Conservation (phyloP, 2,888 invertebrate genomes). For the Luperina nickerlii region DNA sequence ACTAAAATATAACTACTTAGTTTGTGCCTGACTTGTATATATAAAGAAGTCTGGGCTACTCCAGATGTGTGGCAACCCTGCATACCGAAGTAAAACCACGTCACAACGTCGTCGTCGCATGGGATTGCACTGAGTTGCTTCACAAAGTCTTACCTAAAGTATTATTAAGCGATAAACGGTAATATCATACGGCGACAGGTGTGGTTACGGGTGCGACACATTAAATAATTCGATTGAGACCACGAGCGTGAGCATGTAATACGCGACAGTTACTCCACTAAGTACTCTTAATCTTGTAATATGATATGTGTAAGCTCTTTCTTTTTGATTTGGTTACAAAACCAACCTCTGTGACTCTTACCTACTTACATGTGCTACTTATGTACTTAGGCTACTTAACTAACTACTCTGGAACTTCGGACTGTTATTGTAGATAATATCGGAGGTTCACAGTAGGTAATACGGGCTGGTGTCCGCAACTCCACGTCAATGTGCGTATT, state of each 20-base stretch:
- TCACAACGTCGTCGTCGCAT: slow-evolving; percentile 4
- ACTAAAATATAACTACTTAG: no score
- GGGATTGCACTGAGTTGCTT: slow-evolving; percentile 38
- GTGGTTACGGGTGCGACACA: slow-evolving; percentile 35
- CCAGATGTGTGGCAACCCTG: neutral
- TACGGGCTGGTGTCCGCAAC: no score
- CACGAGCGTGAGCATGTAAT: slow-evolving; percentile 40
- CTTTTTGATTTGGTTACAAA: slow-evolving; percentile 9
- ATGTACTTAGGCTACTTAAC: neutral
- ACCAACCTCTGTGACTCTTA: slow-evolving; percentile 9
- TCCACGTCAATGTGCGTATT: no score
- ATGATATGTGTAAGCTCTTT: slow-evolving; percentile 30
- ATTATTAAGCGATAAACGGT: slow-evolving; percentile 47
- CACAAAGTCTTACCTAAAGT: slow-evolving; percentile 31
- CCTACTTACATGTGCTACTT: neutral
- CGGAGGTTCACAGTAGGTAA: neutral
- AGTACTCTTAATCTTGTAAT: slow-evolving; percentile 24
- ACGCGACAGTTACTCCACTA: slow-evolving; percentile 26
- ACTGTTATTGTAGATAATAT: neutral
- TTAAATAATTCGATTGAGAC: slow-evolving; percentile 47
- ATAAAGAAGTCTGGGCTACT: neutral
- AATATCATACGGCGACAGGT: slow-evolving; percentile 52
- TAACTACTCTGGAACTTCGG: neutral
- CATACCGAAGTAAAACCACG: slow-evolving; percentile 22
- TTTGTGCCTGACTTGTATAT: neutral